phyloP scores from a whole-genome alignment of 2,113 vertebrate genomes.

The Pandion haliaetus region DNA sequence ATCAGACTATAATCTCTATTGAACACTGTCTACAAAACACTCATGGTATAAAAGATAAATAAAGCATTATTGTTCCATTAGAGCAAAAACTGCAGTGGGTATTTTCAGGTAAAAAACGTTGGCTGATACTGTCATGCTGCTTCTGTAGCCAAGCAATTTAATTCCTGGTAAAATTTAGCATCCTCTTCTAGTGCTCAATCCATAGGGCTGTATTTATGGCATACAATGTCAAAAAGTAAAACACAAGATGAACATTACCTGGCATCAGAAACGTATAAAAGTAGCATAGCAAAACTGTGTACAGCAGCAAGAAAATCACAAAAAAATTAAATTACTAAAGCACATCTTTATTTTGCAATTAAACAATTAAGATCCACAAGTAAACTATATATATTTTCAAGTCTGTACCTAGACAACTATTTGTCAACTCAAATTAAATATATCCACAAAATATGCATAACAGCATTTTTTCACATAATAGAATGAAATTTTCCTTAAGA shows the following conservation, averaged over 20 bases:
- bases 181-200: background rate
- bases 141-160: background rate
- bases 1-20: background rate
- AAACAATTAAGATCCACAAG: constrained; percentile 78
- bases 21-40: background rate
- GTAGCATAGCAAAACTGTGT: background rate
- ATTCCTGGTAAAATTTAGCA: background rate
- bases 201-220: background rate
- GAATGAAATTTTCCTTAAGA: constrained; percentile 70
- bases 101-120: background rate
- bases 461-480: constrained; percentile 71
- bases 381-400: constrained; percentile 74
- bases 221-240: background rate
- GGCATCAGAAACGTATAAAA: background rate
- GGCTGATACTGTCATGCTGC: background rate
- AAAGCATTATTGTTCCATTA: background rate
- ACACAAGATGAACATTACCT: background rate
- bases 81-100: background rate
- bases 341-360: constrained; percentile 82
- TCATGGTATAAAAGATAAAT: background rate
- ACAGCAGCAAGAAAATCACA: background rate
- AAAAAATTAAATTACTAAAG: constrained; percentile 71
- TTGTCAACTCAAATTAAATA: constrained; percentile 78
- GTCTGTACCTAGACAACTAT: constrained; percentile 77
- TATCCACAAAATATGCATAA: constrained; percentile 75